Evolutionary conservation across 2,113 vertebrate genomes (phyloP).

Genomic region (Falco punctatus): DNA sequence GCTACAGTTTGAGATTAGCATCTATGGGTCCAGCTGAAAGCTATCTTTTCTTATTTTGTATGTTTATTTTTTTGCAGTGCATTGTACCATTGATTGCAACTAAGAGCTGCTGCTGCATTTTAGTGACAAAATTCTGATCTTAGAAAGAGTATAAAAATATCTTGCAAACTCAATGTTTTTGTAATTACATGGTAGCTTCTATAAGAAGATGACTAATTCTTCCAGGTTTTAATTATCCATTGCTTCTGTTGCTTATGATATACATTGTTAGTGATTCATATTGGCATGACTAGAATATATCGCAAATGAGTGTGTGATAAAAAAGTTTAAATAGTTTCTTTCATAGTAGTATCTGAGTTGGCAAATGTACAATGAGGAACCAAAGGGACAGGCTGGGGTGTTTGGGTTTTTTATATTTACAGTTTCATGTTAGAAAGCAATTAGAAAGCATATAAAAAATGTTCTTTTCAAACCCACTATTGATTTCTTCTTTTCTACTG

Average conservation of each 20-base stretch:
- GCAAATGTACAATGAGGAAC: background rate
- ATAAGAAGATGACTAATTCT: background rate
- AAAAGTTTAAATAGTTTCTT: background rate
- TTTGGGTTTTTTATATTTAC: background rate
- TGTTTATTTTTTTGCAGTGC: background rate
- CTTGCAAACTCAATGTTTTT: background rate
- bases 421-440: background rate
- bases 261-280: background rate
- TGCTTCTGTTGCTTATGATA: background rate
- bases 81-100: background rate
- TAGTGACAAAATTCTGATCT: background rate
- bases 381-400: background rate
- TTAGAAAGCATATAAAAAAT: background rate
- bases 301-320: background rate
- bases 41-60: background rate
- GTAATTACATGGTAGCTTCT: background rate
- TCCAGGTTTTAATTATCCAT: background rate
- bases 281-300: background rate
- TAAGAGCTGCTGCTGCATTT: background rate
- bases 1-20: background rate
- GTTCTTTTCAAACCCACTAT: background rate
- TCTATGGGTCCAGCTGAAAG: background rate
- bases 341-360: background rate
- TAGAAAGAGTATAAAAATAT: background rate
- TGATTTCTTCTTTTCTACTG: background rate